A percentile compares a stretch with the other conserved stretches of the same genome.
phyloP scores from a whole-genome alignment of 1,140 invertebrate species.

The Drosophila ambigua region DNA sequence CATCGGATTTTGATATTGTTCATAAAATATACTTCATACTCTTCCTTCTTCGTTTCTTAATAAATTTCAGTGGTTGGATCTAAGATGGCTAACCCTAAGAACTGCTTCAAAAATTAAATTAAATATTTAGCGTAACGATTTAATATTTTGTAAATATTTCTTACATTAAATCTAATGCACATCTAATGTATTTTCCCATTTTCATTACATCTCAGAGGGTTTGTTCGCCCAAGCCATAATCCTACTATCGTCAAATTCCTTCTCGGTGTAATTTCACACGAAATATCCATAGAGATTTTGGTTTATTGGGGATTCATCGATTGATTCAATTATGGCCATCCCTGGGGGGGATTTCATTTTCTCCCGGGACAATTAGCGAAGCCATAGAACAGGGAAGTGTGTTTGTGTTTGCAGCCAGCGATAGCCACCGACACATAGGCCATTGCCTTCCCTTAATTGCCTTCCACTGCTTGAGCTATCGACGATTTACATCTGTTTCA shows the following conservation, averaged over 20 bases:
- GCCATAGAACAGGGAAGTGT: slow-evolving; percentile 32
- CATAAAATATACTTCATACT: too few relatives aligned
- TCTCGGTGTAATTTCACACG: slow-evolving; percentile 24
- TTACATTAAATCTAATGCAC: too few relatives aligned
- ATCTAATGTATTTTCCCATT: too few relatives aligned
- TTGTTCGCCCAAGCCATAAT: background rate
- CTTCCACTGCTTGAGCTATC: slow-evolving; percentile 48
- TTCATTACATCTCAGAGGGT: background rate
- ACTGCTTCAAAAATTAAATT: too few relatives aligned
- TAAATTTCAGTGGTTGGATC: too few relatives aligned
- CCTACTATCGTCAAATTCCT: slow-evolving; percentile 9
- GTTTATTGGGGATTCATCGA: slow-evolving; percentile 12
- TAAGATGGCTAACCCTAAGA: too few relatives aligned
- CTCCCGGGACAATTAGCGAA: slow-evolving; percentile 53
- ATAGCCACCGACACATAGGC: slow-evolving; percentile 30
- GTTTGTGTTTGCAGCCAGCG: slow-evolving; percentile 13
- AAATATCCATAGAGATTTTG: slow-evolving; percentile 29
- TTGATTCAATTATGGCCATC: slow-evolving; percentile 47
- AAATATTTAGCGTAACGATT: too few relatives aligned
- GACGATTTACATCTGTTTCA: slow-evolving; percentile 76
- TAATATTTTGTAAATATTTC: too few relatives aligned
- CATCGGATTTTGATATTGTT: too few relatives aligned
- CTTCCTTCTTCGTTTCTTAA: too few relatives aligned
- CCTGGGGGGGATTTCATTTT: slow-evolving; percentile 3
- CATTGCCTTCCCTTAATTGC: slow-evolving; percentile 50